Conservation (phyloP, 2,888 invertebrate species). For the Hypomecis punctinalis region DNA sequence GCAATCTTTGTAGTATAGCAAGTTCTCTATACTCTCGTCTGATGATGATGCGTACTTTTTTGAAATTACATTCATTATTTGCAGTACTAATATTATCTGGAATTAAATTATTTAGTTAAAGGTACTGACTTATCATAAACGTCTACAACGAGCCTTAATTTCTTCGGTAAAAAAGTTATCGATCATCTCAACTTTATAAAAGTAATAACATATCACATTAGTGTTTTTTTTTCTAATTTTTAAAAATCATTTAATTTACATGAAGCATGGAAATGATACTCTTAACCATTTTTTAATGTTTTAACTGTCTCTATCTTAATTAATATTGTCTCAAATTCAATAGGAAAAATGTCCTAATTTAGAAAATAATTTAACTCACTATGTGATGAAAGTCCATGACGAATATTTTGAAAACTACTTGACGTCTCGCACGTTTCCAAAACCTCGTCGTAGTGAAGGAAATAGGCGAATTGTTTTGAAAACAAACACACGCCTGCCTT, state of each 20-base stretch:
- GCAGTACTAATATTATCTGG: conserved; percentile 62
- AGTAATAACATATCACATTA: too few relatives aligned
- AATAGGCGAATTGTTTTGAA: conserved; percentile 47
- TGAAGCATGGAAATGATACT: too few relatives aligned
- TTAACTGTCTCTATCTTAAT: too few relatives aligned
- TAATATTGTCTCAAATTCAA: too few relatives aligned
- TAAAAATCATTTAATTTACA: too few relatives aligned
- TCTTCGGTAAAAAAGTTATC: too few relatives aligned
- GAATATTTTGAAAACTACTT: conserved; percentile 15
- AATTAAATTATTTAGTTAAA: conserved; percentile 38
- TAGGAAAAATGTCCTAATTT: background rate
- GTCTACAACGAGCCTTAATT: too few relatives aligned
- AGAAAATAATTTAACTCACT: conserved; percentile 45
- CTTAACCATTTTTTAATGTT: too few relatives aligned
- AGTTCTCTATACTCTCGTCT: conserved; percentile 74
- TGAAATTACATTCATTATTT: conserved; percentile 50
- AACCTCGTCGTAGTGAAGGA: conserved; percentile 44
- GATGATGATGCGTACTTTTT: conserved; percentile 58
- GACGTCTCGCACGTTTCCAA: conserved; percentile 42
- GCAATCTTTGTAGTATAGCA: conserved; percentile 74
- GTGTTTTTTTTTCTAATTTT: too few relatives aligned
- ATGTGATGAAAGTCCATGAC: conserved; percentile 52
- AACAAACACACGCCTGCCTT: conserved; percentile 39
- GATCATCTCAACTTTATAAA: too few relatives aligned
- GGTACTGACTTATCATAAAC: too few relatives aligned